Conservation (phyloP, 2,888 invertebrate species). For the Cerceris ruficornis region DNA sequence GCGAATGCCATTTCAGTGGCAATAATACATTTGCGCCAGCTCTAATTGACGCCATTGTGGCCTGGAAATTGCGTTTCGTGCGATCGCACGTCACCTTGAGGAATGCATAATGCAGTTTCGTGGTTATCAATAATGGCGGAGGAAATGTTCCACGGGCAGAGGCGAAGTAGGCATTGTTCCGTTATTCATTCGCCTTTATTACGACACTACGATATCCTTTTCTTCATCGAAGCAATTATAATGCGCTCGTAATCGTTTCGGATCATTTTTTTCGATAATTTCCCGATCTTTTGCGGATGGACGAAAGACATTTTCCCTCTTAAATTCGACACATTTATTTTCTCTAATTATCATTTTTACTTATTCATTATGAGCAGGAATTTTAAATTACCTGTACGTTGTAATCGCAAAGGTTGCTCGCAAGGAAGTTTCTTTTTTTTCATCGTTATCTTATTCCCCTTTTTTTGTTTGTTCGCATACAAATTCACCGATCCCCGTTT, state of each 20-base stretch:
- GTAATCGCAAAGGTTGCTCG: too few species aligned
- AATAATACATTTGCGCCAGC: background rate
- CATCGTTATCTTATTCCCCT: too few species aligned
- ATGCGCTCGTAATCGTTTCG: background rate
- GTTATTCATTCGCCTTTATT: slow-evolving; percentile 6
- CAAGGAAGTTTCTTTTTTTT: too few species aligned
- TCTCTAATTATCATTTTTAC: too few species aligned
- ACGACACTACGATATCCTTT: background rate
- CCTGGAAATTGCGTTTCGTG: slow-evolving; percentile 14
- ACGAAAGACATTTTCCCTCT: too few species aligned
- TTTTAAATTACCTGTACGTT: too few species aligned
- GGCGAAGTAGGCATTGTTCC: background rate
- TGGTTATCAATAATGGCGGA: slow-evolving; percentile 2
- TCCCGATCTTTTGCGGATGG: too few species aligned
- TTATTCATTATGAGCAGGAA: too few species aligned
- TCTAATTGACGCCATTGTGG: slow-evolving; percentile 6
- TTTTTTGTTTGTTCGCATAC: too few species aligned
- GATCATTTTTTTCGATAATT: too few species aligned
- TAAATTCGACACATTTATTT: too few species aligned
- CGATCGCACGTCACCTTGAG: slow-evolving; percentile 12
- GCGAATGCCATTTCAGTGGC: background rate
- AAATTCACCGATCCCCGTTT: too few species aligned
- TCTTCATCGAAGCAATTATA: background rate
- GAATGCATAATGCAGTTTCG: slow-evolving; percentile 3
- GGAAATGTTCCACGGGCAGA: slow-evolving; percentile 1